Conservation (phyloP, 2,113 vertebrate genomes). For the Oreochromis tanganicae region DNA sequence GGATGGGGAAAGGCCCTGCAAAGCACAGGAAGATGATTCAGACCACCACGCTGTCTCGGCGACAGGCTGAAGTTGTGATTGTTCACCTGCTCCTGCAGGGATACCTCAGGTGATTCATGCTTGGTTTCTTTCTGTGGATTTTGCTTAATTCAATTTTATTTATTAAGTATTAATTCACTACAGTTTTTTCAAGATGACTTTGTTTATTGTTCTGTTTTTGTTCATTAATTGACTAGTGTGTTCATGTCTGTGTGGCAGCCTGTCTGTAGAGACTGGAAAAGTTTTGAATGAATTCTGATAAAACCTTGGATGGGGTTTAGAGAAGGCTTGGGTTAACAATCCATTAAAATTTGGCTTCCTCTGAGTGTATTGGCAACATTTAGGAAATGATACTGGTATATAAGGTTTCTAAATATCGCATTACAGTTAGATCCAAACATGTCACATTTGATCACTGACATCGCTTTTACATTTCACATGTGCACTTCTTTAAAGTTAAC, state of each 20-base stretch:
- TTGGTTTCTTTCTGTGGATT: rapidly evolving
- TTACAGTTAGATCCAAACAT: neutral
- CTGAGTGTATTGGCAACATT: neutral
- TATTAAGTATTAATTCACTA: neutral
- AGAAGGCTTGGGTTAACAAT: neutral
- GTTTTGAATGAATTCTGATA: neutral
- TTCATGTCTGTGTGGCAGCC: neutral
- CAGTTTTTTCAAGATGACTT: neutral
- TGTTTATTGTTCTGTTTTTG: neutral
- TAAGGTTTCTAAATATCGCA: neutral
- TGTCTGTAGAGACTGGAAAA: neutral
- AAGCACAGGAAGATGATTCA: constrained; percentile 81
- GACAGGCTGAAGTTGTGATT: constrained; percentile 81
- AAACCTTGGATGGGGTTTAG: neutral
- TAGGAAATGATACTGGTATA: neutral
- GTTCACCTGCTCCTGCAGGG: constrained; percentile 80
- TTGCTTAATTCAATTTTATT: rapidly evolving
- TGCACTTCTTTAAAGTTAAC: neutral
- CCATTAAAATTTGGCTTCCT: neutral
- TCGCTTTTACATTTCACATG: neutral
- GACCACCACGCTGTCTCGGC: constrained; percentile 73
- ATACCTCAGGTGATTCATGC: constrained; percentile 81
- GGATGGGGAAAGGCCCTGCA: constrained; percentile 84
- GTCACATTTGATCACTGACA: neutral
- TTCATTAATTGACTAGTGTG: neutral